Evolutionary conservation across 2,113 vertebrate genomes (phyloP).

Genomic region (Proteles cristata): DNA sequence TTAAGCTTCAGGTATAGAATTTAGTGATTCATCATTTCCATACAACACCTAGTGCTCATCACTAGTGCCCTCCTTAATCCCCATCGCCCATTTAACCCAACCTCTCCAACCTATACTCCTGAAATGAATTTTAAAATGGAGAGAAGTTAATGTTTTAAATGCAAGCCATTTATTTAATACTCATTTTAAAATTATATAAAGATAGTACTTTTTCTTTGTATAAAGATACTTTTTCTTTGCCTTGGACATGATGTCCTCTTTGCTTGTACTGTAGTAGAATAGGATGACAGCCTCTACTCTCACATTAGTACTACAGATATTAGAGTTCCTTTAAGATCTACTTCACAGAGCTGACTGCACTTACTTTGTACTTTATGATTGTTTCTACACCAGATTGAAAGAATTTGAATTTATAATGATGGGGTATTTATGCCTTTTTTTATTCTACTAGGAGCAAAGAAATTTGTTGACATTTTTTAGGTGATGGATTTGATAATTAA

Average conservation of each 20-base stretch:
- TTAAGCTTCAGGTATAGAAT: neutral
- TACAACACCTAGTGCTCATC: neutral
- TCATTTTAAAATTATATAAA: neutral
- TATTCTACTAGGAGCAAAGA: neutral
- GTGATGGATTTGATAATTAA: neutral
- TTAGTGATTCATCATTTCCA: neutral
- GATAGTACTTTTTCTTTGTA: neutral
- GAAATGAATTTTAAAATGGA: neutral
- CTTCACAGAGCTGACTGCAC: neutral
- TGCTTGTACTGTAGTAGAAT: neutral
- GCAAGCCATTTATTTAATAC: neutral
- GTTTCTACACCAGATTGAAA: slow-evolving; percentile 41
- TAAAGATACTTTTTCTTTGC: neutral
- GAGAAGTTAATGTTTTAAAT: neutral
- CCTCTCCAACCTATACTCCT: neutral
- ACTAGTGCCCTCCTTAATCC: neutral
- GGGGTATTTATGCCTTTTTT: neutral
- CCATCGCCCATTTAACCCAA: neutral
- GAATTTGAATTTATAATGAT: neutral
- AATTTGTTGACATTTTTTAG: slow-evolving; percentile 16
- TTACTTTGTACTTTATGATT: neutral
- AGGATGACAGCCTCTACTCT: neutral
- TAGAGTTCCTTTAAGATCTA: slow-evolving; percentile 11
- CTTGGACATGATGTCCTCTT: neutral
- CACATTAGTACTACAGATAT: neutral